Conservation (phyloP, 2,797 vertebrate species). For the Rhincodon typus region DNA sequence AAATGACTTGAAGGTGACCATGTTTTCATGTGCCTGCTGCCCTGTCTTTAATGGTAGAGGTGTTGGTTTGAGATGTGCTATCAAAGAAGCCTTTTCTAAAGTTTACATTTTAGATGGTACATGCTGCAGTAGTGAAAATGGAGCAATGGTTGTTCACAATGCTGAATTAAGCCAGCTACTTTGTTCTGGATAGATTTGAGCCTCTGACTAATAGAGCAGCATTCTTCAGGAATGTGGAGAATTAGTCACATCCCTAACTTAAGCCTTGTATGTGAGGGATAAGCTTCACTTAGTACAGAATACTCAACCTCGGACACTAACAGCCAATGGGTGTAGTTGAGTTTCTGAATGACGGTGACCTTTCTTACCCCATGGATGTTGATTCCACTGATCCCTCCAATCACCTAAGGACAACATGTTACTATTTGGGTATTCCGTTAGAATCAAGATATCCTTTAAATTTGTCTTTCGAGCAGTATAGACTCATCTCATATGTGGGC, state of each 20-base stretch:
- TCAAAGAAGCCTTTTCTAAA: not conserved
- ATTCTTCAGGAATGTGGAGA: not conserved
- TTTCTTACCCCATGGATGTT: too few species aligned
- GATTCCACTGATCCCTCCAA: too few species aligned
- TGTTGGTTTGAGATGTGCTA: not conserved
- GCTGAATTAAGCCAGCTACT: not conserved
- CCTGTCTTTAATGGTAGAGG: not conserved
- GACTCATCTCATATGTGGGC: not conserved
- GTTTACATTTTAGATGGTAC: not conserved
- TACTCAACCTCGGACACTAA: too few species aligned
- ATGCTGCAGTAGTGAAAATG: not conserved
- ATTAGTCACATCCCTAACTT: not conserved
- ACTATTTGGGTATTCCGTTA: not conserved
- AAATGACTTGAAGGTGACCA: not conserved
- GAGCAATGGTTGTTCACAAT: not conserved
- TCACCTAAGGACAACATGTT: not conserved
- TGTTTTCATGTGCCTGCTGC: not conserved
- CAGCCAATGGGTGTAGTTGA: too few species aligned
- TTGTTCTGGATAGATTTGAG: not conserved
- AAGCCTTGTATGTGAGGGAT: not conserved
- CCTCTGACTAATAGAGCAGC: too few species aligned
- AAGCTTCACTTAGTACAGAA: too few species aligned
- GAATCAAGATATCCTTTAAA: not conserved
- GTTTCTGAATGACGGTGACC: too few species aligned
- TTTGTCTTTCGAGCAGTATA: not conserved